Evolutionary conservation across 2,797 vertebrate species (phyloP).

Genomic region (Chlorospingus flavigularis): DNA sequence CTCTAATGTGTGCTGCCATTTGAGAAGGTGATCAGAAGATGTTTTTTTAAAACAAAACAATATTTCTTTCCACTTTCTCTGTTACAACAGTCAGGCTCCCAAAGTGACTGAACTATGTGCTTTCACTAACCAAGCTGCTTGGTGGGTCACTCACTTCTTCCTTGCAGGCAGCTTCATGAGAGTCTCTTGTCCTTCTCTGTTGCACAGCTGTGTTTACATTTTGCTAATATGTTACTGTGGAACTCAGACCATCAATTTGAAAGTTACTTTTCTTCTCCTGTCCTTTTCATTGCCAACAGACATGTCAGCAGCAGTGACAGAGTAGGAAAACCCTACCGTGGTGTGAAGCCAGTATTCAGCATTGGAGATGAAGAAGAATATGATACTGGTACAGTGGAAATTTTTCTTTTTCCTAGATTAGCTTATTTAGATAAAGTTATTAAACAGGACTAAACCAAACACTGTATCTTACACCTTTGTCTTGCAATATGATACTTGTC

Average conservation of each 20-base stretch:
- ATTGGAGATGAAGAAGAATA: conserved; percentile 98
- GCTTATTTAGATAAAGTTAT: background rate
- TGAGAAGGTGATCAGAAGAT: background rate
- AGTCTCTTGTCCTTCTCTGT: background rate
- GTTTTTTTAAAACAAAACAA: background rate
- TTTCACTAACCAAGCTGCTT: conserved; percentile 53
- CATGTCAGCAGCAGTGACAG: conserved; percentile 97
- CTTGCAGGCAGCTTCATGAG: conserved; percentile 36
- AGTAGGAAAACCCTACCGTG: conserved; percentile 94
- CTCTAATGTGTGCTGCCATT: background rate
- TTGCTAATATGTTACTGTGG: background rate
- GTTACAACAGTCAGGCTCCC: background rate
- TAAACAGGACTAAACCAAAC: background rate
- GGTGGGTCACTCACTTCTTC: conserved; percentile 23
- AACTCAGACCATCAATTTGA: background rate
- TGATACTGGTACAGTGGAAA: conserved; percentile 85
- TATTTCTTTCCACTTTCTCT: background rate
- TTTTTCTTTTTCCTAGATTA: background rate
- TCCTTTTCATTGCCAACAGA: conserved; percentile 69
- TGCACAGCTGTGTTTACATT: background rate
- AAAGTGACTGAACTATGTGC: background rate
- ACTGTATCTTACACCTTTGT: background rate
- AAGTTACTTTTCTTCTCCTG: background rate
- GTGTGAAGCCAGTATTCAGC: conserved; percentile 98
- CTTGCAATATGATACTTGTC: background rate